Conservation (phyloP, 2,888 invertebrate genomes). For the Nemapogon koenigi region DNA sequence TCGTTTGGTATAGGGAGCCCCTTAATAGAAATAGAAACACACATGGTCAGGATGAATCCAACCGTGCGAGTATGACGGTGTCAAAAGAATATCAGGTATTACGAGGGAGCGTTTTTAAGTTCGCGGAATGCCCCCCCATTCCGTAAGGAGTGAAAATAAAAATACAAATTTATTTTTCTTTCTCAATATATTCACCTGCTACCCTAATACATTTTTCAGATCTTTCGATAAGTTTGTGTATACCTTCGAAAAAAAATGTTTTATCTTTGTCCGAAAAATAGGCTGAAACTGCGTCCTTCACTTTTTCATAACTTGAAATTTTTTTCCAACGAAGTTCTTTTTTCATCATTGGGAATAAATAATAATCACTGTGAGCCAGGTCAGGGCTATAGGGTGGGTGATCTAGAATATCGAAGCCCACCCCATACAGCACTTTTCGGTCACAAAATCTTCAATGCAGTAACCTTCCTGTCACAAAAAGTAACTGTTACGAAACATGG, state of each 20-base stretch:
- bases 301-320: conserved; percentile 12
- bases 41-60: too few relatives aligned
- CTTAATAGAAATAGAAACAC: too few relatives aligned
- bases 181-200: conserved; percentile 2
- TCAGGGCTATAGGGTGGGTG: conserved; percentile 4
- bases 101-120: background rate
- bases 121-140: background rate
- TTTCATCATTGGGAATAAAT: conserved; percentile 6
- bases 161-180: background rate
- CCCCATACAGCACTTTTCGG: conserved; percentile 12
- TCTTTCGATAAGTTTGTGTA: background rate
- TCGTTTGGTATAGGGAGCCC: too few relatives aligned
- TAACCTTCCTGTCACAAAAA: too few relatives aligned
- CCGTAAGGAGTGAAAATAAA: background rate
- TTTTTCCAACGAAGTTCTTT: conserved; percentile 13
- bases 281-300: conserved; percentile 13
- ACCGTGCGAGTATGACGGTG: too few relatives aligned
- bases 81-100: too few relatives aligned
- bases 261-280: too few relatives aligned
- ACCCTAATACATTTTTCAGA: conserved; percentile 1
- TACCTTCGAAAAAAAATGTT: too few relatives aligned
- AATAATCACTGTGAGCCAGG: conserved; percentile 7
- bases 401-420: conserved; percentile 9
- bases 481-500: too few relatives aligned
- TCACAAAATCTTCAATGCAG: too few relatives aligned